Evolutionary conservation across 2,113 vertebrate species (phyloP).

Genomic region (Neomonachus schauinslandi): DNA sequence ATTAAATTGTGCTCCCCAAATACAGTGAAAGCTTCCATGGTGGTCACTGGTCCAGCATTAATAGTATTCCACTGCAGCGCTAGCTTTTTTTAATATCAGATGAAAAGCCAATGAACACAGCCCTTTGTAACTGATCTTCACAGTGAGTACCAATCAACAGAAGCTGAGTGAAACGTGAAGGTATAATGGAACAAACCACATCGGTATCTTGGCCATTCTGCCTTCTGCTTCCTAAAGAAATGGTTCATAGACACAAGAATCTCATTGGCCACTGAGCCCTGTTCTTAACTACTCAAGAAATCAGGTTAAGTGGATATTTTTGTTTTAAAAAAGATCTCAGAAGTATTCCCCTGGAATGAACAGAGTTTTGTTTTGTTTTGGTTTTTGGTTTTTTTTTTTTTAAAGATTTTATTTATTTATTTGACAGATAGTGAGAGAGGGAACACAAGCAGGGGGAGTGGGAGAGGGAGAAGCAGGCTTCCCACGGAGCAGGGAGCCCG

Average conservation of each 20-base stretch:
- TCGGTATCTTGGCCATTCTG: neutral
- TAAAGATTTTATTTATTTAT: too few species aligned
- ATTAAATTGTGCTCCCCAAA: neutral
- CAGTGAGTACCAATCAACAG: neutral
- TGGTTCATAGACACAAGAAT: neutral
- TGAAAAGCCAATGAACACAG: neutral
- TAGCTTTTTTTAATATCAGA: neutral
- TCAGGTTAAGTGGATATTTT: slow-evolving; percentile 13
- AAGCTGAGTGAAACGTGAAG: neutral
- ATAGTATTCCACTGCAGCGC: neutral
- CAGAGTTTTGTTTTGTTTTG: neutral
- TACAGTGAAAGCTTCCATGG: neutral
- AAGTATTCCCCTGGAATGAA: slow-evolving; percentile 14
- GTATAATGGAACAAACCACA: neutral
- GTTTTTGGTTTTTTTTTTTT: too few species aligned
- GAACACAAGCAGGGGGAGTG: too few species aligned
- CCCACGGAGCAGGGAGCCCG: too few species aligned
- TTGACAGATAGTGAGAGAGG: too few species aligned
- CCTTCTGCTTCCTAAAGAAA: neutral
- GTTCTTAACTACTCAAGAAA: neutral
- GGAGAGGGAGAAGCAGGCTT: too few species aligned
- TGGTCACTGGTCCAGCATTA: neutral
- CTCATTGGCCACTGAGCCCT: neutral
- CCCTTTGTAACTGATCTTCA: neutral
- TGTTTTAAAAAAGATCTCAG: neutral